Evolutionary conservation across 37 sponge, comb jelly and placozoan species (phyloP).

Genomic region (Chondrilla cf. caribensis): DNA sequence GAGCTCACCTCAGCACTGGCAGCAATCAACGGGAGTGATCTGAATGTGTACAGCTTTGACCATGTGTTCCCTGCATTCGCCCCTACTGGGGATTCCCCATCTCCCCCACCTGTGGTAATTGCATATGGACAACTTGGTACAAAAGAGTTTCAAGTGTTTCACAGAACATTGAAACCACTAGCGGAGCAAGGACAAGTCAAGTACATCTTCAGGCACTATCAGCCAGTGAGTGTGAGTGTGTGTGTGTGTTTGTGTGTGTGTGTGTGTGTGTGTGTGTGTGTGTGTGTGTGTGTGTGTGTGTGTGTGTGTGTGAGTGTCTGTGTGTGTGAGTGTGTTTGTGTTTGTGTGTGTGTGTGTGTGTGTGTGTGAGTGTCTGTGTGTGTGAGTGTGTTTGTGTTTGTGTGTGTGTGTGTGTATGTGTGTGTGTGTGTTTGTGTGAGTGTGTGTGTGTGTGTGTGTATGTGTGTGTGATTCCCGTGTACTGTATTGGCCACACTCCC

Average conservation of each 20-base stretch:
- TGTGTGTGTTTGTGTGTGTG: neutral
- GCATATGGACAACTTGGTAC: constrained; percentile 77
- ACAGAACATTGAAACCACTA: constrained; percentile 27
- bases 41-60: constrained; percentile 57
- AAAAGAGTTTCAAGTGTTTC: constrained; percentile 35
- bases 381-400: too few species aligned
- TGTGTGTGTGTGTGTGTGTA: too few species aligned
- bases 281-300: neutral
- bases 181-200: constrained; percentile 38
- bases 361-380: too few species aligned
- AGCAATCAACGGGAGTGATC: neutral
- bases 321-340: neutral
- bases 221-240: constrained; percentile 3
- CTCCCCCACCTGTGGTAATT: constrained; percentile 39
- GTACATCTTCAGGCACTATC: constrained; percentile 74
- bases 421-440: too few species aligned
- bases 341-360: too few species aligned
- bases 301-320: constrained; percentile 1
- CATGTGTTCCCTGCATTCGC: constrained; percentile 53
- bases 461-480: too few species aligned
- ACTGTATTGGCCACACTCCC: too few species aligned
- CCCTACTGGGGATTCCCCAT: neutral
- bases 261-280: too few species aligned
- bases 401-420: too few species aligned
- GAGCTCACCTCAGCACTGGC: constrained; percentile 2